Conservation (phyloP, 2,888 invertebrate species). For the Cylloceria caligata region DNA sequence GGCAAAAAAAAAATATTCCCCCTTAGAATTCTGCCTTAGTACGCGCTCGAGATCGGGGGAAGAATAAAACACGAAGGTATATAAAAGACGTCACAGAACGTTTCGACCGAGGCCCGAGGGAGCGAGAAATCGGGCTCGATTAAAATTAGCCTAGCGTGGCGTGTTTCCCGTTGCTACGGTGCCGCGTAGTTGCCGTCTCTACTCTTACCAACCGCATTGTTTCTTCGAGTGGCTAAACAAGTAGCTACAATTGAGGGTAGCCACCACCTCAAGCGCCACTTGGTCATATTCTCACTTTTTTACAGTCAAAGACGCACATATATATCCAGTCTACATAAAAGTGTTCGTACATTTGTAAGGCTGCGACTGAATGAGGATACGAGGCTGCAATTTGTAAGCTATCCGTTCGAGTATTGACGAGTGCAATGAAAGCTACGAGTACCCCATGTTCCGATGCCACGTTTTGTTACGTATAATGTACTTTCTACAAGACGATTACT, state of each 20-base stretch:
- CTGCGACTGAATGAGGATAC: background rate
- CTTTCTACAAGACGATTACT: background rate
- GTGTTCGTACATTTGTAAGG: background rate
- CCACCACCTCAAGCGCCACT: background rate
- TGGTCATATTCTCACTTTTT: constrained; percentile 19
- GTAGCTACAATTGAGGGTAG: constrained; percentile 21
- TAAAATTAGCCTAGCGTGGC: constrained; percentile 73
- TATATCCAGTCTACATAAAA: background rate
- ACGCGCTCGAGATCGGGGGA: background rate
- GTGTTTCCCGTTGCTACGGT: constrained; percentile 14
- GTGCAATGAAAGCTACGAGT: background rate
- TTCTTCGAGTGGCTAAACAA: constrained; percentile 43
- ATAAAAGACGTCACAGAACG: constrained; percentile 39
- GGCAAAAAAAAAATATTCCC: constrained; percentile 28
- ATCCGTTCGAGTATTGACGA: background rate
- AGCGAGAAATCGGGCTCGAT: constrained; percentile 67
- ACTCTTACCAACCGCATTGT: constrained; percentile 42
- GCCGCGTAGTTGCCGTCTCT: too few relatives aligned
- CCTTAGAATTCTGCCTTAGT: constrained; percentile 4
- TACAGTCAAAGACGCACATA: constrained; percentile 1
- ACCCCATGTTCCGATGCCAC: background rate
- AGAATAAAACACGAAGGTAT: constrained; percentile 17
- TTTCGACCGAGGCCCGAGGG: constrained; percentile 37
- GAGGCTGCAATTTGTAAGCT: background rate
- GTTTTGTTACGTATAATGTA: background rate